Percentiles rank a stretch among this genome's conserved stretches.
phyloP scores from a whole-genome alignment of 1,140 invertebrate species.

The Habropoda laboriosa region DNA sequence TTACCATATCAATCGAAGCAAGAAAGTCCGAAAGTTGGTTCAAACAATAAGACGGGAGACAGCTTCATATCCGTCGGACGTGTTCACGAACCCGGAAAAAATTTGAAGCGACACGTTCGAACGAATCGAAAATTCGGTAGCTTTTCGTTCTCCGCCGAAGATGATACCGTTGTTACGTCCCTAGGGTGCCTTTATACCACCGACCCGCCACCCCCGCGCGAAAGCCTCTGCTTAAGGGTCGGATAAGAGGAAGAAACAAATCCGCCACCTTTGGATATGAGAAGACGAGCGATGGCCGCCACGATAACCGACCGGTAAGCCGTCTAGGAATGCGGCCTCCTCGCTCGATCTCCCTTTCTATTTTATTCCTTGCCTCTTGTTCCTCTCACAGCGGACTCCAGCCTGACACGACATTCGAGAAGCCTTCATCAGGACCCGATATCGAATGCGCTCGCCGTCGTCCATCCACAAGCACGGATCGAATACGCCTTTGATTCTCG shows the following conservation, averaged over 20 bases:
- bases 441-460: slow-evolving; percentile 46
- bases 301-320: slow-evolving; percentile 74
- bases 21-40: not conserved
- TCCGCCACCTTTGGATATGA: slow-evolving; percentile 75
- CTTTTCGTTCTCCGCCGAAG: slow-evolving; percentile 36
- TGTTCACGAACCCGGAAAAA: slow-evolving; percentile 11
- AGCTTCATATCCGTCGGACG: slow-evolving; percentile 21
- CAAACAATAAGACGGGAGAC: slow-evolving; percentile 32
- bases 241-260: slow-evolving; percentile 73
- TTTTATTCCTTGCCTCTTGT: slow-evolving; percentile 43
- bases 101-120: slow-evolving; percentile 25
- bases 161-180: slow-evolving; percentile 56
- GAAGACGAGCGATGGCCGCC: slow-evolving; percentile 71
- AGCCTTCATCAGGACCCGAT: slow-evolving; percentile 61
- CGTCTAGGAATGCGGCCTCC: slow-evolving; percentile 75
- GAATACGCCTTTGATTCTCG: slow-evolving; percentile 56
- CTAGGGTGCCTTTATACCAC: slow-evolving; percentile 49
- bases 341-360: slow-evolving; percentile 46
- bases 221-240: slow-evolving; percentile 42
- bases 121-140: slow-evolving; percentile 51
- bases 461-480: slow-evolving; percentile 39
- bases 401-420: slow-evolving; percentile 60
- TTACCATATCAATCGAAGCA: not conserved
- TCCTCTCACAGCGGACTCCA: not conserved
- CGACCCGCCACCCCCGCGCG: slow-evolving; percentile 42